Evolutionary conservation across 2,888 invertebrate species (phyloP).

Genomic region (Gymnocheta viridis): DNA sequence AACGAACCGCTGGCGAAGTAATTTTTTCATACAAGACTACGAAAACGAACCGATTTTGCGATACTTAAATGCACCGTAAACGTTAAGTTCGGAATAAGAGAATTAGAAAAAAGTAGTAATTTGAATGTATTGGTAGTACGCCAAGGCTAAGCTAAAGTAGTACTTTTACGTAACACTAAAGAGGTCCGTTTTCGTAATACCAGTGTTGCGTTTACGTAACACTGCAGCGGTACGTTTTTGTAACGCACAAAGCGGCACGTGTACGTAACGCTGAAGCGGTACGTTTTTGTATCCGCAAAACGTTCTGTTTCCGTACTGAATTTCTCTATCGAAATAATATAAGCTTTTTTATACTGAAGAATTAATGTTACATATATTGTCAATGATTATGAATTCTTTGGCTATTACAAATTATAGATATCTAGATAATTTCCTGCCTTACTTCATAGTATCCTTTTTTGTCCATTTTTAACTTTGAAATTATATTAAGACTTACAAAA

Average conservation of each 20-base stretch:
- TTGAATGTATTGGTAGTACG: not conserved
- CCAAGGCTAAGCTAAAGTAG: not conserved
- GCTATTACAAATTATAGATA: no score
- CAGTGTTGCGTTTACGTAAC: not conserved
- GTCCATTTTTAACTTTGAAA: no score
- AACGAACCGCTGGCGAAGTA: not conserved
- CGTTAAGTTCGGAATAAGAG: not conserved
- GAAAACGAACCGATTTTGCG: slow-evolving; percentile 2
- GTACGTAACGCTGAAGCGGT: not conserved
- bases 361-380: no score
- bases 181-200: not conserved
- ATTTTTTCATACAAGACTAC: not conserved
- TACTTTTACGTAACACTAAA: not conserved
- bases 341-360: no score
- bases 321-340: no score
- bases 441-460: no score
- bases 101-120: no score
- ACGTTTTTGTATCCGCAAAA: not conserved
- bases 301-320: not conserved
- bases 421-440: no score
- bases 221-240: not conserved
- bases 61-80: slow-evolving; percentile 2
- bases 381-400: no score
- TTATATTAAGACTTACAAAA: no score
- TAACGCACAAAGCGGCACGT: not conserved